Percentiles rank a stretch among this genome's conserved stretches.
Conservation (phyloP, 1,140 invertebrate genomes). For the Episyrphus balteatus region DNA sequence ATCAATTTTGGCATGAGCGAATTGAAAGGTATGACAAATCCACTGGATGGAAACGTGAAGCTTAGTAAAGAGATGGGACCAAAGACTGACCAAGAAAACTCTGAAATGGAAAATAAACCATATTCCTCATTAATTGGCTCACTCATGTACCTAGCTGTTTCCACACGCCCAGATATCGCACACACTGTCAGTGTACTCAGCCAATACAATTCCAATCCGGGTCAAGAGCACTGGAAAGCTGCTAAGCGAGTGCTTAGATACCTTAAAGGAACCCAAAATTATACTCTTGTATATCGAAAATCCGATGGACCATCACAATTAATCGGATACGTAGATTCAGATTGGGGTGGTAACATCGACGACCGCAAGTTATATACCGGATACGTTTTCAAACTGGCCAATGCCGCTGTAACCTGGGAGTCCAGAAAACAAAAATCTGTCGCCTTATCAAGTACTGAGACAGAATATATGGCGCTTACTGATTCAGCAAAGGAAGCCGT, state of each 20-base stretch:
- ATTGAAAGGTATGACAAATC: background rate
- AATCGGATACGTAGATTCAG: constrained; percentile 7
- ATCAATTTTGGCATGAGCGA: background rate
- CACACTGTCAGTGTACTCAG: constrained; percentile 26
- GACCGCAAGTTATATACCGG: constrained; percentile 9
- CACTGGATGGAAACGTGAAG: background rate
- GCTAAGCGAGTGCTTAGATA: constrained; percentile 8
- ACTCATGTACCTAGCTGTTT: constrained; percentile 29
- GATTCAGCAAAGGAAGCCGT: too few species aligned
- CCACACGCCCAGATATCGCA: constrained; percentile 33
- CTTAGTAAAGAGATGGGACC: background rate
- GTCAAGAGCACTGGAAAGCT: too few species aligned
- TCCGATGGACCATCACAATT: background rate
- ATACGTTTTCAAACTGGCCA: constrained; percentile 13
- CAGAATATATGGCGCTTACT: too few species aligned
- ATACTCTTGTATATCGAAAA: background rate
- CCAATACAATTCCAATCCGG: constrained; percentile 19
- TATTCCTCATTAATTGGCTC: constrained; percentile 18
- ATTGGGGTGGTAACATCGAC: background rate
- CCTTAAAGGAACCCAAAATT: constrained; percentile 1
- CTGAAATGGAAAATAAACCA: background rate
- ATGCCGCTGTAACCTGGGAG: too few species aligned
- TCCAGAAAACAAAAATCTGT: too few species aligned
- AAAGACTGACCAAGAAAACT: background rate
- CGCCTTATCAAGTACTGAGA: too few species aligned